phyloP scores from a whole-genome alignment of 53 echinoderm and acorn worm genomes.

The Mesocentrotus franciscanus region DNA sequence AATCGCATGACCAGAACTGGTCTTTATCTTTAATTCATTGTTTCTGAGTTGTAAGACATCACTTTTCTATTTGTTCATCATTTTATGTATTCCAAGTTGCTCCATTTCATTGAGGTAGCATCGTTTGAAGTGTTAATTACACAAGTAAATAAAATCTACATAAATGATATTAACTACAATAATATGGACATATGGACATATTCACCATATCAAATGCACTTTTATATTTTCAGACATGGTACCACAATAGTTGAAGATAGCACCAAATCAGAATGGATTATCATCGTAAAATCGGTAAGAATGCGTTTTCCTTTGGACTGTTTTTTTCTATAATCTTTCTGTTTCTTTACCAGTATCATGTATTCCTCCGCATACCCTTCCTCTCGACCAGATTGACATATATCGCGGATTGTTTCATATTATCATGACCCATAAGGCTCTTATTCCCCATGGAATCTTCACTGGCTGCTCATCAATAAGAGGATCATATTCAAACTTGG shows the following conservation, averaged over 20 bases:
- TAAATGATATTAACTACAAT: too few relatives aligned
- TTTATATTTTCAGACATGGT: conserved; percentile 73
- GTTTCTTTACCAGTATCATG: not conserved
- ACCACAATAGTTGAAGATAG: conserved; percentile 90
- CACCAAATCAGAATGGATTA: conserved; percentile 87
- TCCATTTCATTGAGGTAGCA: not conserved
- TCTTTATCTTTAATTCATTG: too few relatives aligned
- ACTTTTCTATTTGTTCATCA: not conserved
- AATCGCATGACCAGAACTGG: too few relatives aligned
- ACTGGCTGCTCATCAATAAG: too few relatives aligned
- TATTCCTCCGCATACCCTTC: too few relatives aligned
- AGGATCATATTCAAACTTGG: too few relatives aligned
- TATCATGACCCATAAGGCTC: too few relatives aligned
- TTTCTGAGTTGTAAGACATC: not conserved
- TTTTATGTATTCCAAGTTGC: not conserved
- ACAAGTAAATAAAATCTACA: too few relatives aligned
- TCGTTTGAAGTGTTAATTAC: not conserved
- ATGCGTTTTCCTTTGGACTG: not conserved
- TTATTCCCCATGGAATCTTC: too few relatives aligned
- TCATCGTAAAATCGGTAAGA: conserved; percentile 92
- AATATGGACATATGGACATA: not conserved
- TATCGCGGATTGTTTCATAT: too few relatives aligned
- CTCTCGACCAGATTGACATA: too few relatives aligned
- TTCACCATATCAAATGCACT: not conserved
- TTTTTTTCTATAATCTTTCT: not conserved